Evolutionary conservation across 2,888 invertebrate species (phyloP).

Genomic region (Clitarchus hookeri): DNA sequence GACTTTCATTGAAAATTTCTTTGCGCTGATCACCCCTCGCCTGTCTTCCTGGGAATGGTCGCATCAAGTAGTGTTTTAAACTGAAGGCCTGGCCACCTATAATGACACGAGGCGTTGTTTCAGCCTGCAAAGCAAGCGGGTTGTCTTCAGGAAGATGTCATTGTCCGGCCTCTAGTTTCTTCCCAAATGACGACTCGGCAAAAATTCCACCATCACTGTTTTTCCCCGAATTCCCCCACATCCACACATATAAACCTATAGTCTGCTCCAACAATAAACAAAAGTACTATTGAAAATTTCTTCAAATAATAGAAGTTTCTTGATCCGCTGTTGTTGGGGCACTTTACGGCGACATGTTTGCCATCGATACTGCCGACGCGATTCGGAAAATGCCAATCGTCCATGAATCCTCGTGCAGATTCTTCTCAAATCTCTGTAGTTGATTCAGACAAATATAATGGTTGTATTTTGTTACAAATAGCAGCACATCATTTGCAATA

Average conservation of each 20-base stretch:
- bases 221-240: not conserved
- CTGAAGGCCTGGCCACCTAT: not conserved
- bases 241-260: conserved; percentile 1
- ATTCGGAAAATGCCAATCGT: too few species aligned
- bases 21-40: too few species aligned
- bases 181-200: too few species aligned
- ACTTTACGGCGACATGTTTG: too few species aligned
- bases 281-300: not conserved
- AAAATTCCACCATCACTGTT: not conserved
- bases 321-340: not conserved
- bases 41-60: too few species aligned
- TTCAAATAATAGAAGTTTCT: not conserved
- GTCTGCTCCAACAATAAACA: not conserved
- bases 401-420: too few species aligned
- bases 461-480: not conserved
- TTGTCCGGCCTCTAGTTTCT: not conserved
- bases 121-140: not conserved
- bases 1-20: too few species aligned
- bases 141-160: not conserved
- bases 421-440: not conserved
- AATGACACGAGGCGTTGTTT: not conserved
- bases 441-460: not conserved
- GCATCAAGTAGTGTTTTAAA: too few species aligned
- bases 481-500: not conserved
- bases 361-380: too few species aligned